Percentiles rank a stretch among this genome's conserved stretches.
Evolutionary conservation across 2,888 invertebrate genomes (phyloP).

Genomic region (Sminthurides aquaticus): DNA sequence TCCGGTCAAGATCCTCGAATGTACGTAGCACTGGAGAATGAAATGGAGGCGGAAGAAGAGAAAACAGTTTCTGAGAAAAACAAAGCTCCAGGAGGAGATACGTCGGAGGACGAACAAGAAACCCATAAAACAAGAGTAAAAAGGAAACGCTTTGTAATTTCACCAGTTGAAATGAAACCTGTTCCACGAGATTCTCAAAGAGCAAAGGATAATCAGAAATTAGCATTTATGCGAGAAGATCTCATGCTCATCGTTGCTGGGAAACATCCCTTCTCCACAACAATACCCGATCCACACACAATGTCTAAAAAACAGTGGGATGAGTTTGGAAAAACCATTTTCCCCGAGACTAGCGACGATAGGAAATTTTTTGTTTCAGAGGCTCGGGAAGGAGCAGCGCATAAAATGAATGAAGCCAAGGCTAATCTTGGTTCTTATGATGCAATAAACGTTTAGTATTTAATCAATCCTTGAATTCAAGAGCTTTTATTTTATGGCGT

Average conservation of each 20-base stretch:
- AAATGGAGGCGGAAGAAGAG: not conserved
- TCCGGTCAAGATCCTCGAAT: slow-evolving; percentile 34
- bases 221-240: slow-evolving; percentile 30
- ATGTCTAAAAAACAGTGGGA: slow-evolving; percentile 42
- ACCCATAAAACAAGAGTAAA: not conserved
- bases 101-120: slow-evolving; percentile 15
- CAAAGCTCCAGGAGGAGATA: slow-evolving; percentile 22
- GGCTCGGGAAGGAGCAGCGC: slow-evolving; percentile 29
- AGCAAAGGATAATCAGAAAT: slow-evolving; percentile 33
- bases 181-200: slow-evolving; percentile 38
- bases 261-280: slow-evolving; percentile 34
- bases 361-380: slow-evolving; percentile 40
- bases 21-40: slow-evolving; percentile 34
- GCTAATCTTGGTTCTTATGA: not conserved
- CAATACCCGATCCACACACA: slow-evolving; percentile 38
- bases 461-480: no score
- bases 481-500: not conserved
- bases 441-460: not conserved
- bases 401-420: slow-evolving; percentile 33
- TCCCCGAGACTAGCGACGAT: slow-evolving; percentile 27
- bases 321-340: slow-evolving; percentile 38
- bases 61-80: slow-evolving; percentile 5
- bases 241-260: slow-evolving; percentile 38
- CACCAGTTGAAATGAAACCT: slow-evolving; percentile 24
- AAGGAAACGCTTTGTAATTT: slow-evolving; percentile 19